phyloP scores from a whole-genome alignment of 2,797 vertebrate species.

The Falco columbarius region DNA sequence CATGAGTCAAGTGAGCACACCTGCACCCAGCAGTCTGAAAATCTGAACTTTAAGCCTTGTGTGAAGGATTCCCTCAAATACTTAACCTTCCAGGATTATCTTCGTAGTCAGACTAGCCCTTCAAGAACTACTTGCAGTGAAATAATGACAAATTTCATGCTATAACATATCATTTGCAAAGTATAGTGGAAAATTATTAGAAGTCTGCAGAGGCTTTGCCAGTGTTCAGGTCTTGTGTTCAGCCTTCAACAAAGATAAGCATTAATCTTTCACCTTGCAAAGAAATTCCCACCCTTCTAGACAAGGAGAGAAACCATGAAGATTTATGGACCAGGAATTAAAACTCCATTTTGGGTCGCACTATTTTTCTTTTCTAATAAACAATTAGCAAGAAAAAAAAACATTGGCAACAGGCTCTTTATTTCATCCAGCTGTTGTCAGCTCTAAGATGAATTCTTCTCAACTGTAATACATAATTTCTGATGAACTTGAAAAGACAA shows the following conservation, averaged over 20 bases:
- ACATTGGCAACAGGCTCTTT: conserved; percentile 37
- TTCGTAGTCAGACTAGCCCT: neutral
- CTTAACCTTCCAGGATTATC: neutral
- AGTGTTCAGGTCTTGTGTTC: neutral
- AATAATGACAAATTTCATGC: neutral
- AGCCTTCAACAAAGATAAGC: conserved; percentile 3
- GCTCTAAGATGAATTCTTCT: conserved; percentile 34
- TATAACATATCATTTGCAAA: neutral
- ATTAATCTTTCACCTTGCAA: conserved; percentile 42
- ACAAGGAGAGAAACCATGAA: neutral
- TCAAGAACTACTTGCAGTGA: neutral
- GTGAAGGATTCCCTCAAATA: neutral
- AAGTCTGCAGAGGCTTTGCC: neutral
- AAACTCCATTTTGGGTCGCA: conserved; percentile 11
- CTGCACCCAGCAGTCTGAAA: neutral
- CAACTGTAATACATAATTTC: neutral
- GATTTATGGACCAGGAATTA: neutral
- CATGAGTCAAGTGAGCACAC: neutral
- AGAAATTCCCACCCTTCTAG: neutral
- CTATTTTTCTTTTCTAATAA: conserved; percentile 32
- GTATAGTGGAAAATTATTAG: neutral
- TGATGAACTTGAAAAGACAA: conserved; percentile 1
- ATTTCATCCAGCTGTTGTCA: neutral
- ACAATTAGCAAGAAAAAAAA: neutral
- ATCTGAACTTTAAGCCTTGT: neutral